phyloP scores from a whole-genome alignment of 2,797 vertebrate species.

The Sebastes elongatus region DNA sequence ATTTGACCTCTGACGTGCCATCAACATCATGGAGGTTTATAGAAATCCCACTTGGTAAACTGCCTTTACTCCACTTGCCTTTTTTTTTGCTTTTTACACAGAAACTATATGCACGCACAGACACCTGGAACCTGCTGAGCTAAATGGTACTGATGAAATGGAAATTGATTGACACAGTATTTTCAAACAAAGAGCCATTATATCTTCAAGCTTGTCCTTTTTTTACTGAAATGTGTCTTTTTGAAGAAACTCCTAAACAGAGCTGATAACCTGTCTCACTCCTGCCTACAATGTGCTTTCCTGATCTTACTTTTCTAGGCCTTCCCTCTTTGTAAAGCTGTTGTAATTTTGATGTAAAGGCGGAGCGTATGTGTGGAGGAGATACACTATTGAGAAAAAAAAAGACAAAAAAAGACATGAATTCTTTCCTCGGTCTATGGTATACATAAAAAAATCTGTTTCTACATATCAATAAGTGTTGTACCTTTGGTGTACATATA shows the following conservation, averaged over 20 bases:
- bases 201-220: slow-evolving; percentile 62
- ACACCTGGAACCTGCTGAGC: slow-evolving; percentile 40
- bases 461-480: slow-evolving; percentile 94
- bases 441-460: slow-evolving; percentile 83
- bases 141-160: slow-evolving; percentile 32
- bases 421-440: slow-evolving; percentile 73
- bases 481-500: slow-evolving; percentile 97
- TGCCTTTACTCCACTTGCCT: slow-evolving; percentile 67
- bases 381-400: slow-evolving; percentile 69
- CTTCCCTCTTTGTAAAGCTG: slow-evolving; percentile 85
- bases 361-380: slow-evolving; percentile 63
- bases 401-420: slow-evolving; percentile 68
- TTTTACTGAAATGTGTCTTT: slow-evolving; percentile 69
- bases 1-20: slow-evolving; percentile 12
- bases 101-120: slow-evolving; percentile 57
- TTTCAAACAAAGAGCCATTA: slow-evolving; percentile 56
- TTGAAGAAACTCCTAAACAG: slow-evolving; percentile 51
- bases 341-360: slow-evolving; percentile 88
- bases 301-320: slow-evolving; percentile 79
- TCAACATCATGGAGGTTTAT: slow-evolving; percentile 12
- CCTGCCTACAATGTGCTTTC: slow-evolving; percentile 65
- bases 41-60: slow-evolving; percentile 47
- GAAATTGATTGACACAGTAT: slow-evolving; percentile 40
- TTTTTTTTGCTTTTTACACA: slow-evolving; percentile 52
- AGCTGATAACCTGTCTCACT: slow-evolving; percentile 59